Percentiles rank a stretch among this genome's conserved stretches.
phyloP scores from a whole-genome alignment of 1,140 invertebrate species.

The Platyura marginata region DNA sequence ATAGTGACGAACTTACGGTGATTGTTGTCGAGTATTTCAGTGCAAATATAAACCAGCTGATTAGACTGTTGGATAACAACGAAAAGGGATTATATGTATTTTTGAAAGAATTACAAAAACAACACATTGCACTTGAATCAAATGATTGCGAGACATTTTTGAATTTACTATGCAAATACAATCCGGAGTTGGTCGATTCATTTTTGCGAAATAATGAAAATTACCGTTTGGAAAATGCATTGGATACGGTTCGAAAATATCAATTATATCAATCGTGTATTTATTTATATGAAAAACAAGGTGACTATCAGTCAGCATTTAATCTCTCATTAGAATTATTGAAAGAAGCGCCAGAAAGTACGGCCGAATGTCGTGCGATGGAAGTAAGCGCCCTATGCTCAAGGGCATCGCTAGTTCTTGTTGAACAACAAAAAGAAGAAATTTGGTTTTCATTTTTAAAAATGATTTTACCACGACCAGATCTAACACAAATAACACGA shows the following conservation, averaged over 20 bases:
- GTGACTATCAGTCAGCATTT: constrained; percentile 27
- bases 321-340: constrained; percentile 23
- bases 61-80: constrained; percentile 23
- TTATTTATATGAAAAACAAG: constrained; percentile 26
- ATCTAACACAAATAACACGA: constrained; percentile 20
- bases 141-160: constrained; percentile 40
- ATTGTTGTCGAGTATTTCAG: constrained; percentile 29
- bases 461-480: constrained; percentile 15
- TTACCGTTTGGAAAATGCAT: constrained; percentile 21
- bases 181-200: constrained; percentile 22
- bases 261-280: constrained; percentile 22
- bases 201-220: constrained; percentile 14
- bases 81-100: constrained; percentile 34
- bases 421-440: constrained; percentile 20
- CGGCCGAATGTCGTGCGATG: constrained; percentile 6
- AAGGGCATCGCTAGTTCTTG: constrained; percentile 21
- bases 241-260: constrained; percentile 24
- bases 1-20: constrained; percentile 29
- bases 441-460: constrained; percentile 27
- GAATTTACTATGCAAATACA: constrained; percentile 44
- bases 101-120: constrained; percentile 38
- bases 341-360: constrained; percentile 11
- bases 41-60: constrained; percentile 18
- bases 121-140: constrained; percentile 29
- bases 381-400: constrained; percentile 22